Evolutionary conservation across 2,888 invertebrate genomes (phyloP).

Genomic region (Clepsis dumicolana): DNA sequence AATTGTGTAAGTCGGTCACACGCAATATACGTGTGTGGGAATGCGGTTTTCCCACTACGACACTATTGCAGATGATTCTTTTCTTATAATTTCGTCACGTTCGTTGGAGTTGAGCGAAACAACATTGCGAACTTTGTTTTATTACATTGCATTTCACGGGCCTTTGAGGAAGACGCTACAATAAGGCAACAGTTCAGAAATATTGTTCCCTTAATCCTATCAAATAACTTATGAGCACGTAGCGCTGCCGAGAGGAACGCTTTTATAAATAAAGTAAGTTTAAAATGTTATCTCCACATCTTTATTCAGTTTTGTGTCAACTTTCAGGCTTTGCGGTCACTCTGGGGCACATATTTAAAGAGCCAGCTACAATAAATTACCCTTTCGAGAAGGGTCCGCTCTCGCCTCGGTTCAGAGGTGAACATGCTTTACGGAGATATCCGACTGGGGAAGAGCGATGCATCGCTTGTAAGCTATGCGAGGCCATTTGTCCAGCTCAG

Average conservation of each 20-base stretch:
- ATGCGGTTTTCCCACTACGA: constrained; percentile 24
- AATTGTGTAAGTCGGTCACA: constrained; percentile 25
- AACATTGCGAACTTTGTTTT: constrained; percentile 32
- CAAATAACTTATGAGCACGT: constrained; percentile 38
- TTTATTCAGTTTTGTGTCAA: constrained; percentile 5
- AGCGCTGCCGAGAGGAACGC: neutral
- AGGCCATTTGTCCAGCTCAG: constrained; percentile 99
- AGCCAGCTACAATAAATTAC: constrained; percentile 99
- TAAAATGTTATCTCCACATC: constrained; percentile 4
- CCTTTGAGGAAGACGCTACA: constrained; percentile 15
- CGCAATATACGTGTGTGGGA: constrained; percentile 31
- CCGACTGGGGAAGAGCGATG: constrained; percentile 99
- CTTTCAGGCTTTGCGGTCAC: constrained; percentile 91
- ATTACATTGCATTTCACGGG: constrained; percentile 25
- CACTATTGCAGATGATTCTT: constrained; percentile 41
- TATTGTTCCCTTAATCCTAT: constrained; percentile 35
- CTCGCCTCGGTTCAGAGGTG: constrained; percentile 98
- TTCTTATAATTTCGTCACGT: constrained; percentile 41
- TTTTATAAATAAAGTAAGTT: constrained; percentile 6
- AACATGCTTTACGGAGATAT: constrained; percentile 98
- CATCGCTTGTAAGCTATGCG: constrained; percentile 99
- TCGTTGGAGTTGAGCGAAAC: constrained; percentile 27
- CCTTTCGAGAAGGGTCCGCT: constrained; percentile 99
- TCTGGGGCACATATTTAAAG: constrained; percentile 89
- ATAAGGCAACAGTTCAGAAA: constrained; percentile 29